Evolutionary conservation across 2,113 vertebrate genomes (phyloP).

Genomic region (Alouatta palliata): DNA sequence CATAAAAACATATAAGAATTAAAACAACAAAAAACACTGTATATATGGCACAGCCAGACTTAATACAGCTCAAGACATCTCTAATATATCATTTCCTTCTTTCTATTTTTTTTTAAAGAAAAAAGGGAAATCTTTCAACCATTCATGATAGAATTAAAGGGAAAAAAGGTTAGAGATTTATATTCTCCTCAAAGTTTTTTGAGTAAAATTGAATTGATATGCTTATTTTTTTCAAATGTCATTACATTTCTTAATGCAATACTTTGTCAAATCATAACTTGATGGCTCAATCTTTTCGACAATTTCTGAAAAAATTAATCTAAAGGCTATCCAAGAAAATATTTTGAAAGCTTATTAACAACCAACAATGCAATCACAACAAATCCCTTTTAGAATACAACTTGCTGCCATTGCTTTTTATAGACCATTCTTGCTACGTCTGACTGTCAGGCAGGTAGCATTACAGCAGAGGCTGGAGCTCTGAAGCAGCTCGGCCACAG

Average conservation of each 20-base stretch:
- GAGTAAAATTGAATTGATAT: neutral
- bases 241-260: neutral
- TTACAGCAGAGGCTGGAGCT: neutral
- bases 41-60: neutral
- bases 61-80: neutral
- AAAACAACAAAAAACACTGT: neutral
- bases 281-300: slow-evolving; percentile 24
- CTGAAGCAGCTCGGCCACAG: neutral
- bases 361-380: neutral
- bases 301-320: neutral
- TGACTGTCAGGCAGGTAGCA: neutral
- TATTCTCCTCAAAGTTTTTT: neutral
- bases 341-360: neutral
- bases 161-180: neutral
- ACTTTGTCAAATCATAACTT: slow-evolving; percentile 7
- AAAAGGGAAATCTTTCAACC: neutral
- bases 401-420: neutral
- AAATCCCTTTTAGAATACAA: neutral
- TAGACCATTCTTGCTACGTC: fast-evolving
- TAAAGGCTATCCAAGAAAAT: slow-evolving; percentile 12
- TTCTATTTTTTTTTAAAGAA: neutral
- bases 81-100: neutral
- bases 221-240: slow-evolving; percentile 8
- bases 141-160: neutral
- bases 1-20: neutral